phyloP scores from a whole-genome alignment of 2,113 vertebrate species.

The Corythornis madagascariensis region DNA sequence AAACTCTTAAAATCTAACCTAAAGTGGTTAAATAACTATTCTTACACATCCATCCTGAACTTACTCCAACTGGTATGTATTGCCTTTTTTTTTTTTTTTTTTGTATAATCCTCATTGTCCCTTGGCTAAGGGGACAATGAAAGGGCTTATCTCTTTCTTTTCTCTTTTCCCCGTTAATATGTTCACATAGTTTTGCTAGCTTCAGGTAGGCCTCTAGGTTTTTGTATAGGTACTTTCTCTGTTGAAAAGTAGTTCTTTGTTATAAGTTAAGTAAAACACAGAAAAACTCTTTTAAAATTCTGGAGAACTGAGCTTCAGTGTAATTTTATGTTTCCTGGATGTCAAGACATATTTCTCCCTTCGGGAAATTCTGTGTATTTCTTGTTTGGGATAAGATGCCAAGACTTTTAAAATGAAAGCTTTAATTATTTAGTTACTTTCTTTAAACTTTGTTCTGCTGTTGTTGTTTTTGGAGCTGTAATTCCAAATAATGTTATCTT shows the following conservation, averaged over 20 bases:
- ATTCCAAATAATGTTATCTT: constrained; percentile 4
- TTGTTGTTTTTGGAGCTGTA: background rate
- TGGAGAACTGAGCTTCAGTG: background rate
- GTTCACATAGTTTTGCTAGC: background rate
- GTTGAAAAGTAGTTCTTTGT: background rate
- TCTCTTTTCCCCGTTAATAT: background rate
- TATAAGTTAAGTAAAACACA: background rate
- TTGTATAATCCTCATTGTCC: background rate
- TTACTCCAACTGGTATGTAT: background rate
- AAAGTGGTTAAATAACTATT: background rate
- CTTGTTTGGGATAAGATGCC: background rate
- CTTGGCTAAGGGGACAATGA: background rate
- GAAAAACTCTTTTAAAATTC: background rate
- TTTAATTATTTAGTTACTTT: constrained; percentile 48
- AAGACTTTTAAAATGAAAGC: background rate
- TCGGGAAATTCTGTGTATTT: constrained; percentile 7
- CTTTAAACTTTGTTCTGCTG: constrained; percentile 21
- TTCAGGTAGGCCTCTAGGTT: background rate
- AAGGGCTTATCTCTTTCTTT: background rate
- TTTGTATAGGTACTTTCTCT: background rate
- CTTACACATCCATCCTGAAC: background rate
- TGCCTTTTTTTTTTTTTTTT: background rate
- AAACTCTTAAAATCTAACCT: background rate
- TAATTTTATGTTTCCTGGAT: background rate
- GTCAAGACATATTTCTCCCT: background rate